phyloP scores from a whole-genome alignment of 2,888 invertebrate species.

The Artemia sp. region DNA sequence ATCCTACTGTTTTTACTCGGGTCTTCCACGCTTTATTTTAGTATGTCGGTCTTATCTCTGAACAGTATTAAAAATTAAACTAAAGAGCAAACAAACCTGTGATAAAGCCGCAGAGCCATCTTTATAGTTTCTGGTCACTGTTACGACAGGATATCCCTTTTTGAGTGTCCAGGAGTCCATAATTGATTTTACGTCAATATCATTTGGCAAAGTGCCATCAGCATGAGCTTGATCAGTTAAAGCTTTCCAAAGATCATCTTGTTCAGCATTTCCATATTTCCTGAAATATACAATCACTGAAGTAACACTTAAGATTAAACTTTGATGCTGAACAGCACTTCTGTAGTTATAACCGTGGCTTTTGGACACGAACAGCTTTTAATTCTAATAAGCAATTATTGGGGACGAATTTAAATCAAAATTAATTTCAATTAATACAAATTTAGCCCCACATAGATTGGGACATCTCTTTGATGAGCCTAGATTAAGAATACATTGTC shows the following conservation, averaged over 20 bases:
- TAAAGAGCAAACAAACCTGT: constrained; percentile 39
- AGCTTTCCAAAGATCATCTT: constrained; percentile 59
- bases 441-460: too few species aligned
- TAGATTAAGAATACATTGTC: too few species aligned
- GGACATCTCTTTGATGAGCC: too few species aligned
- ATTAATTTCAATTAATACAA: too few species aligned
- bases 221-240: constrained; percentile 48
- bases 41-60: constrained; percentile 23
- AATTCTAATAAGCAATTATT: too few species aligned
- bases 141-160: constrained; percentile 56
- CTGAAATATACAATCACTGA: constrained; percentile 32
- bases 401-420: too few species aligned
- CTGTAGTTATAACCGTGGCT: too few species aligned
- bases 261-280: constrained; percentile 54
- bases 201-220: constrained; percentile 40
- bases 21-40: constrained; percentile 24
- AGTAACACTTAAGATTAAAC: constrained; percentile 24
- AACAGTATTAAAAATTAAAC: not conserved
- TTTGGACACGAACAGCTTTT: too few species aligned
- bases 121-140: constrained; percentile 48
- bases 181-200: constrained; percentile 46
- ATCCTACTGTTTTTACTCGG: constrained; percentile 22
- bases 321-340: not conserved
- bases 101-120: constrained; percentile 43
- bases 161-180: constrained; percentile 66